phyloP scores from a whole-genome alignment of 53 echinoderm and acorn worm genomes.

The Stichopus horrens region DNA sequence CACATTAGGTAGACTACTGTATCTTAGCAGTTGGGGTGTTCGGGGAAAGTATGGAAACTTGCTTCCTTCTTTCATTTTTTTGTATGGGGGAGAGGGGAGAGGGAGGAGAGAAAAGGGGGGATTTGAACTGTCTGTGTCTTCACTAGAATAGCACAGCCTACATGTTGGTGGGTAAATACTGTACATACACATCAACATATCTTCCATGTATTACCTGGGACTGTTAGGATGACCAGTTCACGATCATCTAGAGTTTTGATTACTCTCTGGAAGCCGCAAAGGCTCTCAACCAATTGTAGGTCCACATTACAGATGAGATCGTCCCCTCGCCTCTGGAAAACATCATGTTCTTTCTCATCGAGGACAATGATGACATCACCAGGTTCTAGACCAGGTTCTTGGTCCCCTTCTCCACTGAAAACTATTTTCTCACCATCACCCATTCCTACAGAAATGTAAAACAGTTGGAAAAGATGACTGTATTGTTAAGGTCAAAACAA shows the following conservation, averaged over 20 bases:
- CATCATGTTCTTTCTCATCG: slow-evolving; percentile 85
- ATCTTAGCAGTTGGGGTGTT: too few relatives aligned
- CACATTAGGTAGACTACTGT: too few relatives aligned
- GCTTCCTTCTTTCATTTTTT: too few relatives aligned
- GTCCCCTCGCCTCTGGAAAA: slow-evolving; percentile 66
- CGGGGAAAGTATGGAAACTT: too few relatives aligned
- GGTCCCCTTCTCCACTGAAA: slow-evolving; percentile 95
- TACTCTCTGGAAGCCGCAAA: slow-evolving; percentile 81
- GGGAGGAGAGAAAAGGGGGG: too few relatives aligned
- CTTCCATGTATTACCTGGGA: slow-evolving; percentile 53
- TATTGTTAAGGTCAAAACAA: background rate
- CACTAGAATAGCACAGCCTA: too few relatives aligned
- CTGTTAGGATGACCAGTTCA: slow-evolving; percentile 69
- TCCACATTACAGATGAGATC: slow-evolving; percentile 70
- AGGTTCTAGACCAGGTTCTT: slow-evolving; percentile 90
- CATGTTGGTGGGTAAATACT: too few relatives aligned
- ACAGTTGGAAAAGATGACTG: background rate
- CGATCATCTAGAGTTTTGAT: slow-evolving; percentile 90
- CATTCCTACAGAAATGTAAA: slow-evolving; percentile 67
- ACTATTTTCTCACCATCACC: slow-evolving; percentile 93
- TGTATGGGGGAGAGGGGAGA: too few relatives aligned
- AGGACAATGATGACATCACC: slow-evolving; percentile 96
- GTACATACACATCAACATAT: too few relatives aligned
- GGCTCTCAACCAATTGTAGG: slow-evolving; percentile 86
- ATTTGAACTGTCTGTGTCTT: too few relatives aligned